phyloP scores from a whole-genome alignment of 1,140 invertebrate species.

The Aphaenogaster rudis region DNA sequence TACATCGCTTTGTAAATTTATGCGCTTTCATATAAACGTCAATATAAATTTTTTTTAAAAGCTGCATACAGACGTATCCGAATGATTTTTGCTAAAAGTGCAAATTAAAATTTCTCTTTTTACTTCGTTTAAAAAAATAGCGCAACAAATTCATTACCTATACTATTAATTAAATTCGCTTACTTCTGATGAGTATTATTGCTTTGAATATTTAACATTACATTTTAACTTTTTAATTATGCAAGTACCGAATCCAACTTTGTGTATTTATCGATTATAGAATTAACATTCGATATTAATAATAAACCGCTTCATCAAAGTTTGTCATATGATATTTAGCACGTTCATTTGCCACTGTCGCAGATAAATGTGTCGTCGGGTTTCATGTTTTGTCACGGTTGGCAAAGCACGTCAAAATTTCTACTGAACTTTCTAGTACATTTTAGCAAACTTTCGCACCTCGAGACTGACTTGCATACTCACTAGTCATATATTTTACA shows the following conservation, averaged over 20 bases:
- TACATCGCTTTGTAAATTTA: background rate
- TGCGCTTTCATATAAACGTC: background rate
- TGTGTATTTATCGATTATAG: background rate
- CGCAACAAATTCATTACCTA: background rate
- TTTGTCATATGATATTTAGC: slow-evolving; percentile 34
- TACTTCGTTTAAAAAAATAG: background rate
- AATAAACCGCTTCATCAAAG: slow-evolving; percentile 29
- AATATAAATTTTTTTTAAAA: slow-evolving; percentile 14
- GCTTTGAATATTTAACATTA: background rate
- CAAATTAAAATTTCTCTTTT: background rate
- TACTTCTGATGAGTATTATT: background rate
- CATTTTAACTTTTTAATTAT: slow-evolving; percentile 10
- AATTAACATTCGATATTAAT: slow-evolving; percentile 27
- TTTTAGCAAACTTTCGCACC: slow-evolving; percentile 7
- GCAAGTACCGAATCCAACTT: background rate
- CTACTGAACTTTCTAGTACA: background rate
- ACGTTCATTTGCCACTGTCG: slow-evolving; percentile 9
- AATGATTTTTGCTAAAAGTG: background rate
- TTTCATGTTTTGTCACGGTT: slow-evolving; percentile 6
- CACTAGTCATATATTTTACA: background rate
- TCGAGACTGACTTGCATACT: background rate
- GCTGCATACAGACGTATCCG: background rate
- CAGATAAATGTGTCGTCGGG: slow-evolving; percentile 4
- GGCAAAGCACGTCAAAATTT: slow-evolving; percentile 27
- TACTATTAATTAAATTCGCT: slow-evolving; percentile 10